Conservation (phyloP, 2,113 vertebrate genomes). For the Glaucomys volans region DNA sequence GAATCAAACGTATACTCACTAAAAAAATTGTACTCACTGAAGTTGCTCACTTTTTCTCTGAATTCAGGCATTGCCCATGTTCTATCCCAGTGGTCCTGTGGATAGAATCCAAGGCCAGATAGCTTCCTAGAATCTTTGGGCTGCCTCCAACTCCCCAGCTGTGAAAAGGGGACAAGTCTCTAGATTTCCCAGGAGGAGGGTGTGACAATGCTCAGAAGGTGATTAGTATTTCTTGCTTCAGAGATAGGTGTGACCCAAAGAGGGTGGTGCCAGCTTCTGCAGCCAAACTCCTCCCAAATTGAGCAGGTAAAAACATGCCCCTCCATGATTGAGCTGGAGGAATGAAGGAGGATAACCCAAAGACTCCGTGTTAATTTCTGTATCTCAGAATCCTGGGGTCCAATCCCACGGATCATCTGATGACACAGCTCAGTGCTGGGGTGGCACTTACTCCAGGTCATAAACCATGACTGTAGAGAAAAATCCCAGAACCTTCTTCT, state of each 20-base stretch:
- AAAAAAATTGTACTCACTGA: neutral
- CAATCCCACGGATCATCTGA: neutral
- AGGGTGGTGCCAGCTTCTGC: neutral
- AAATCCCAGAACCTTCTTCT: neutral
- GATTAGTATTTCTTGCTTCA: conserved; percentile 59
- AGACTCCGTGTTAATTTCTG: neutral
- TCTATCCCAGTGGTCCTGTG: neutral
- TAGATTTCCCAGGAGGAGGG: conserved; percentile 55
- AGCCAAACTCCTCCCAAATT: neutral
- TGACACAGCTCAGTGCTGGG: neutral
- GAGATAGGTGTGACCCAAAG: conserved; percentile 34
- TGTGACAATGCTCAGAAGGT: neutral
- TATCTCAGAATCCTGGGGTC: neutral
- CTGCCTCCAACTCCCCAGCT: neutral
- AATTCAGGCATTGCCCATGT: neutral
- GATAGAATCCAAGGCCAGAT: neutral
- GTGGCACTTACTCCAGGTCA: neutral
- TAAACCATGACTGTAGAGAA: too few relatives aligned
- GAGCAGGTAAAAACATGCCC: conserved; percentile 27
- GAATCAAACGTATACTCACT: neutral
- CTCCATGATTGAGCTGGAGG: neutral
- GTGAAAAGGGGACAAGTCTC: neutral
- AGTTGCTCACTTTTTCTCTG: neutral
- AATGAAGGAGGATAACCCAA: neutral
- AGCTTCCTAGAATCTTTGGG: neutral